phyloP scores from a whole-genome alignment of 2,797 vertebrate species.

The Hippocampus kuda region DNA sequence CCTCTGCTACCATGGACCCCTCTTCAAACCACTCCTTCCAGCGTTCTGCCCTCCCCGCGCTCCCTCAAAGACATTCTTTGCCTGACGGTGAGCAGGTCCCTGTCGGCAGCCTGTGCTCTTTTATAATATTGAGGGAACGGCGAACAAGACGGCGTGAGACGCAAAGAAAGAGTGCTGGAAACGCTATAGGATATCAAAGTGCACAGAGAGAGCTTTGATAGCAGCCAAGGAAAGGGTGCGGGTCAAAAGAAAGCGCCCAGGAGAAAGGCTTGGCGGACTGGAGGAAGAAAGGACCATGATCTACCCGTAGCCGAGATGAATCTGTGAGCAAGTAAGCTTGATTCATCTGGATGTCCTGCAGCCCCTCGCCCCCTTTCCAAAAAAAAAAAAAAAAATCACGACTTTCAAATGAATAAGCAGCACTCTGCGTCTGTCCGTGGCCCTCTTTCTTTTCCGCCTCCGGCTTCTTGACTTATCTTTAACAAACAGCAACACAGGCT shows the following conservation, averaged over 20 bases:
- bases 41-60: conserved; percentile 29
- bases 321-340: conserved; percentile 41
- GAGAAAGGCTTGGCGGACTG: conserved; percentile 26
- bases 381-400: not conserved
- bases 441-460: conserved; percentile 40
- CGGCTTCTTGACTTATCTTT: conserved; percentile 66
- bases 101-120: conserved; percentile 54
- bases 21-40: conserved; percentile 9
- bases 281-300: conserved; percentile 43
- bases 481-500: conserved; percentile 65
- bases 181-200: conserved; percentile 58
- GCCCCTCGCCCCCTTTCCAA: conserved; percentile 17
- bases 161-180: conserved; percentile 47
- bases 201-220: conserved; percentile 49
- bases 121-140: conserved; percentile 49
- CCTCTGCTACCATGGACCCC: not conserved
- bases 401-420: conserved; percentile 14
- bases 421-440: conserved; percentile 36
- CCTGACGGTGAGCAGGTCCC: conserved; percentile 60
- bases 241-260: conserved; percentile 37
- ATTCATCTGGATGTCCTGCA: conserved; percentile 47
- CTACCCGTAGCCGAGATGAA: conserved; percentile 30
- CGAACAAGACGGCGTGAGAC: conserved; percentile 14
- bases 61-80: conserved; percentile 38
- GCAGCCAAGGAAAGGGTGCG: conserved; percentile 29